Evolutionary conservation across 2,888 invertebrate genomes (phyloP), one percentile per base, ranked within the genome.

Genomic region (Mythimna impura): DNA sequence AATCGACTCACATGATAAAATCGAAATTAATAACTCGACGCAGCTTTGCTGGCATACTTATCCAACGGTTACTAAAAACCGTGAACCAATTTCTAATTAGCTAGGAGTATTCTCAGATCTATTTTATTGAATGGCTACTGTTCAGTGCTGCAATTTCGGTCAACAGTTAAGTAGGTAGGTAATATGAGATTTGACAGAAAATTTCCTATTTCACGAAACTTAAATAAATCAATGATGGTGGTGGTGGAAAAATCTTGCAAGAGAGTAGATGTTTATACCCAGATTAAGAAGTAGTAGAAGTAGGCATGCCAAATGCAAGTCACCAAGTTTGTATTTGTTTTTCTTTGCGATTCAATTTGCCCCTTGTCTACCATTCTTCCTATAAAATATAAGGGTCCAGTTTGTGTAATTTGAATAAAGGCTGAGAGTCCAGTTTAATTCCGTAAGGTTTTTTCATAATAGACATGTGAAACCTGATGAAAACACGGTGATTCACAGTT

Each of bases 1-100:
- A 34, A 54, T 71, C 61, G 57, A 7, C 55, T 17, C 3, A n/a
- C 52, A 14, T 52, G 40, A 20, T 64, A 73, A 58, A 73, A 73
- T 74, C 74, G 47, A 79, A 76, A 64, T 65, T 36, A 63, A 62
- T 60, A 43, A 34, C 3, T 17, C 25, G 12, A 40, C 40, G 30
- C 14, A 52, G 55, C 14, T 43, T 61, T 12, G 17, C 25, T 34
- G 30, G 7, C 17, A n/a, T 17, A 20, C 3, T 43, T n/a, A 54
- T 52, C 20, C 0, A 9, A 7, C 9, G 17, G 36, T 30, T 30
- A 14, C 22, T 54, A 36, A 30, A 55, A 50, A 20, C 36, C 5
- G 10, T 25, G 5, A 52, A 9, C 17, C 20, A 52, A n/a, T 22
- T 1, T 47, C 20, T 55, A 20, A 55, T 62, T n/a, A 40, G 25